Conservation (phyloP, 2,888 invertebrate genomes). For the Drosophila paramelanica region DNA sequence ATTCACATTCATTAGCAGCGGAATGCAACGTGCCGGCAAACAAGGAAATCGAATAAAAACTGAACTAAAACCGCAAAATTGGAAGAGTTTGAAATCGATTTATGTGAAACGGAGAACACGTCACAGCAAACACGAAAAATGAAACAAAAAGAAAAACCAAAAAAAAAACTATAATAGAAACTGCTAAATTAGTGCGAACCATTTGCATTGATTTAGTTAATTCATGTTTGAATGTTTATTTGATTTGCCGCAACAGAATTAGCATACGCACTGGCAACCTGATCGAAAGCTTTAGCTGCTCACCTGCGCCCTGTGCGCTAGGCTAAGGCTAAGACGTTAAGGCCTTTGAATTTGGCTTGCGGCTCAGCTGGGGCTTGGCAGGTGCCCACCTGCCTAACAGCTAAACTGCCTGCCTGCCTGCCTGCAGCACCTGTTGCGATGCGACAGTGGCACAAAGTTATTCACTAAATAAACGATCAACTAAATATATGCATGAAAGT, state of each 20-base stretch:
- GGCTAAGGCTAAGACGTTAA: not conserved
- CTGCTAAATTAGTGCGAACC: slow-evolving; percentile 73
- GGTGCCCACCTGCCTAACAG: not conserved
- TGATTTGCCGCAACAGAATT: slow-evolving; percentile 44
- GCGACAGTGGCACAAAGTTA: slow-evolving; percentile 40
- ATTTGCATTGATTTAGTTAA: slow-evolving; percentile 75
- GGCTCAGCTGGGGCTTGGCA: slow-evolving; percentile 4
- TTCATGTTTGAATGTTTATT: slow-evolving; percentile 63
- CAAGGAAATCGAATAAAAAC: slow-evolving; percentile 40
- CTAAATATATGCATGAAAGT: slow-evolving; percentile 69
- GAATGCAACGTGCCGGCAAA: slow-evolving; percentile 45
- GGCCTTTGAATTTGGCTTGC: not conserved
- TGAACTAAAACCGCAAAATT: not conserved
- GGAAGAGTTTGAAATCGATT: slow-evolving; percentile 10
- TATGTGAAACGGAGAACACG: slow-evolving; percentile 7
- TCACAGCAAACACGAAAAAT: slow-evolving; percentile 2
- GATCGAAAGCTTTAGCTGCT: slow-evolving; percentile 17
- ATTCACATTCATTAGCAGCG: slow-evolving; percentile 8
- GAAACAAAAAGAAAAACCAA: slow-evolving; percentile 8
- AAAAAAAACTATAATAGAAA: slow-evolving; percentile 40
- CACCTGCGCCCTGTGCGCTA: slow-evolving; percentile 9
- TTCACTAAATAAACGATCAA: slow-evolving; percentile 50
- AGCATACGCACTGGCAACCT: slow-evolving; percentile 29
- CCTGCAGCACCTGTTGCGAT: slow-evolving; percentile 66
- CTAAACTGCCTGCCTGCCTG: slow-evolving; percentile 1